Evolutionary conservation across 2,888 invertebrate species (phyloP), one percentile per base, ranked within the genome.

Genomic region (Cremastinae sp.): DNA sequence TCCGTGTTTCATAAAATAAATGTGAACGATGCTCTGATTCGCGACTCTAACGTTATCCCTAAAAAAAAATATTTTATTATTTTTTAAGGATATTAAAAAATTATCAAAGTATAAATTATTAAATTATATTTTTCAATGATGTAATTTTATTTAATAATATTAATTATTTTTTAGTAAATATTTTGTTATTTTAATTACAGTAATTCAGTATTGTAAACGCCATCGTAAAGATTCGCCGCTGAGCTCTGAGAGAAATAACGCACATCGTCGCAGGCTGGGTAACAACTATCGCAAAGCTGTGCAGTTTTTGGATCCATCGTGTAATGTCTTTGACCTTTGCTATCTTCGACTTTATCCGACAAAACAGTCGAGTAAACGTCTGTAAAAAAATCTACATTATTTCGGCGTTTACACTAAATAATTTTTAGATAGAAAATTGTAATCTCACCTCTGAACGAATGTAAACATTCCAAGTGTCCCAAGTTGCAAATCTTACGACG

Each of bases 351-450:
- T 1, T 84, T 78, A 22, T 84, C 71, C 0, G 86, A 90, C 22
- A 91, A 89, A 75, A 91, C 91, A 0, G 84, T 87, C 80, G 90
- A 90, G 84, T 91, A 91, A 80, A 90, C 90, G 75, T 87, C 91
- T 79, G 89, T 89, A 79, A 90, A 35, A 41, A 39, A 0, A 12
- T 14, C 10, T 12, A 55, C 41, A 37, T 20, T 58, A 7, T 10
- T 20, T 43, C 5, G 51, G 8, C 7, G 18, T 53, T 7, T 4
- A 45, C 51, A 7, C 1, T 20, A 14, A 0, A 39, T 7, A 18
- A 14, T 9, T 39, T 7, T 20, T 28, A 37, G 35, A 8, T 5
- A 35, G 14, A 20, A 28, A 28, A 20, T 9, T 39, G 14, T 51
- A 1, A 43, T 22, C 16, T 85, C 73, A 86, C 87, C 68, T 79